phyloP scores from a whole-genome alignment of 2,888 invertebrate genomes.

The Meliscaeva auricollis region DNA sequence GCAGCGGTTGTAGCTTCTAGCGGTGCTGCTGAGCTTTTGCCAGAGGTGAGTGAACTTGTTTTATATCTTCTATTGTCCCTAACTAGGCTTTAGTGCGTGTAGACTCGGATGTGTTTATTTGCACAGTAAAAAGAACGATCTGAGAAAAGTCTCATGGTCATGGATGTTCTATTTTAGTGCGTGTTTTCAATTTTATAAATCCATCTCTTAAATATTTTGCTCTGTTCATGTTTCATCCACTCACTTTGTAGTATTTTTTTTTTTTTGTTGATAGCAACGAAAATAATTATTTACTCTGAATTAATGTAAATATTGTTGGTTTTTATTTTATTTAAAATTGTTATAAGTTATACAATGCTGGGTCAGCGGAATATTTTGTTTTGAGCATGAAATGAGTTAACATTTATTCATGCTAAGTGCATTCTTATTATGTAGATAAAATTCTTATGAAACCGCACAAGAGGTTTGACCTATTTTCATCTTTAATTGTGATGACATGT shows the following conservation, averaged over 20 bases:
- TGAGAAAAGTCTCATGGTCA: slow-evolving; percentile 5
- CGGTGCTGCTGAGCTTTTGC: slow-evolving; percentile 64
- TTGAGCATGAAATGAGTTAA: neutral
- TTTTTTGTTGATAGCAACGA: too few relatives aligned
- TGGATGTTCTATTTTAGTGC: neutral
- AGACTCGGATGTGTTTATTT: neutral
- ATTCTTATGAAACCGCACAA: neutral
- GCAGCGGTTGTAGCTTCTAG: slow-evolving; percentile 56
- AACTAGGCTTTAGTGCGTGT: slow-evolving; percentile 18
- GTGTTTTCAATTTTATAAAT: neutral
- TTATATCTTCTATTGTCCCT: neutral
- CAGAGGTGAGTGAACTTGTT: slow-evolving; percentile 70
- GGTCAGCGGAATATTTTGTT: slow-evolving; percentile 3
- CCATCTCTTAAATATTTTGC: neutral
- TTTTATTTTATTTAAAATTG: neutral
- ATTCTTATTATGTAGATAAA: neutral
- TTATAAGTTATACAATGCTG: neutral
- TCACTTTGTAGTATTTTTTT: neutral
- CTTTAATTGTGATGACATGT: neutral
- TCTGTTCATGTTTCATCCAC: too few relatives aligned
- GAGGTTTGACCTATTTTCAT: neutral
- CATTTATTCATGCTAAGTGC: neutral
- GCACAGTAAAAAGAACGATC: neutral
- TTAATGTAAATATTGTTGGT: neutral
- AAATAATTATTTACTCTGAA: neutral